phyloP scores from a whole-genome alignment of 2,113 vertebrate species.

The Microtus pennsylvanicus region DNA sequence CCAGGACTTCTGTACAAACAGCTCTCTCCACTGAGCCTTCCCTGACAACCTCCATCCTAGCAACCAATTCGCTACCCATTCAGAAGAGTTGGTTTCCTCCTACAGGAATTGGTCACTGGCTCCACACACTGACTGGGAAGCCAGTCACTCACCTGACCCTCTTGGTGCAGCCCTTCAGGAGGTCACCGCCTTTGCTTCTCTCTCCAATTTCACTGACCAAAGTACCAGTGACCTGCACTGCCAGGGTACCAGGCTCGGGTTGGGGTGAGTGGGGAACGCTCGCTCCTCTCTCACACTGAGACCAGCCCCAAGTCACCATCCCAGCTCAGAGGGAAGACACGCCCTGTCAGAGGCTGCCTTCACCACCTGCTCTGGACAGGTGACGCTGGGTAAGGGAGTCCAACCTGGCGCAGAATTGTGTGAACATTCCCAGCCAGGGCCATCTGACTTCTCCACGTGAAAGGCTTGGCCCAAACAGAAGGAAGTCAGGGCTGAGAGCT shows the following conservation, averaged over 20 bases:
- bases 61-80: neutral
- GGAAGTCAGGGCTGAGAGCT: neutral
- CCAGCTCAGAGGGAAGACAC: neutral
- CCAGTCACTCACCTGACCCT: constrained; percentile 18
- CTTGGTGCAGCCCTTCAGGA: neutral
- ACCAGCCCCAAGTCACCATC: neutral
- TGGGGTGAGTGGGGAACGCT: accelerated
- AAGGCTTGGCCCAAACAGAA: neutral
- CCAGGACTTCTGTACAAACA: accelerated
- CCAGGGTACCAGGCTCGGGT: neutral
- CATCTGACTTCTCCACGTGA: constrained; percentile 77
- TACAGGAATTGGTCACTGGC: neutral
- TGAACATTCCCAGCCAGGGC: neutral
- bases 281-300: neutral
- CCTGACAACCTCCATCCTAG: neutral
- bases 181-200: neutral
- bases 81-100: neutral
- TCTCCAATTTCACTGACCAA: neutral
- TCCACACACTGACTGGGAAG: neutral
- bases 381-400: constrained; percentile 41
- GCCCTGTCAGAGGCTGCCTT: neutral
- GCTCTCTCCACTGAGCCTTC: neutral
- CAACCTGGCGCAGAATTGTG: neutral
- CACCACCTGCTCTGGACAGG: constrained; percentile 71
- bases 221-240: neutral